Evolutionary conservation across 2,113 vertebrate genomes (phyloP).

Genomic region (Chamaetylas fuelleborni): DNA sequence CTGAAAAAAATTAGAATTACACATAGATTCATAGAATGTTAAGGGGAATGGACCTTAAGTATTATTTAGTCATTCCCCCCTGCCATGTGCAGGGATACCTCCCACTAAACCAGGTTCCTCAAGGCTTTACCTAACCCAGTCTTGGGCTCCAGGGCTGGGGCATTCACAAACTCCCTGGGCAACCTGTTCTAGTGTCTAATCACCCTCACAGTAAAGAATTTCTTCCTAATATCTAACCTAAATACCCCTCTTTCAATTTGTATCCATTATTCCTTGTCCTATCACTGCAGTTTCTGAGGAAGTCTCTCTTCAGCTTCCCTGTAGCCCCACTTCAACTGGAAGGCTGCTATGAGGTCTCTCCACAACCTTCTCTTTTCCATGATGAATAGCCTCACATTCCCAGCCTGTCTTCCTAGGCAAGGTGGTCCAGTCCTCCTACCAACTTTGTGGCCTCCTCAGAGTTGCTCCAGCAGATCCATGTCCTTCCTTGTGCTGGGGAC

Average conservation of each 20-base stretch:
- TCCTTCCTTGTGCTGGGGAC: background rate
- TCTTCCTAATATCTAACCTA: background rate
- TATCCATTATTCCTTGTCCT: background rate
- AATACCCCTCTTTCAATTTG: background rate
- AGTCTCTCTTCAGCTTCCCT: background rate
- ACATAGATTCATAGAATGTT: background rate
- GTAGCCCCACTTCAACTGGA: background rate
- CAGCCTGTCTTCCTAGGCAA: background rate
- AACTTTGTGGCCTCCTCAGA: background rate
- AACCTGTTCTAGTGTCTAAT: background rate
- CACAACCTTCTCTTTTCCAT: background rate
- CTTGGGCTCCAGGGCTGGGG: background rate
- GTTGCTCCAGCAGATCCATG: background rate
- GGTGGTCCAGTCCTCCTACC: background rate
- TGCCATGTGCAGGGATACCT: background rate
- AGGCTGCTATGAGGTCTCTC: background rate
- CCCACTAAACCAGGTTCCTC: background rate
- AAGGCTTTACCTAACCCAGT: accelerated
- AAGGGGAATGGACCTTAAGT: background rate
- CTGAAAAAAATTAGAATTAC: background rate
- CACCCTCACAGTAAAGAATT: background rate
- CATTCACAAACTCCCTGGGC: background rate
- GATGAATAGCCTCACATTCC: background rate
- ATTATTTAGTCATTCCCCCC: background rate
- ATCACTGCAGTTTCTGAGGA: background rate